phyloP scores from a whole-genome alignment of 2,113 vertebrate species.

The Austrofundulus limnaeus region DNA sequence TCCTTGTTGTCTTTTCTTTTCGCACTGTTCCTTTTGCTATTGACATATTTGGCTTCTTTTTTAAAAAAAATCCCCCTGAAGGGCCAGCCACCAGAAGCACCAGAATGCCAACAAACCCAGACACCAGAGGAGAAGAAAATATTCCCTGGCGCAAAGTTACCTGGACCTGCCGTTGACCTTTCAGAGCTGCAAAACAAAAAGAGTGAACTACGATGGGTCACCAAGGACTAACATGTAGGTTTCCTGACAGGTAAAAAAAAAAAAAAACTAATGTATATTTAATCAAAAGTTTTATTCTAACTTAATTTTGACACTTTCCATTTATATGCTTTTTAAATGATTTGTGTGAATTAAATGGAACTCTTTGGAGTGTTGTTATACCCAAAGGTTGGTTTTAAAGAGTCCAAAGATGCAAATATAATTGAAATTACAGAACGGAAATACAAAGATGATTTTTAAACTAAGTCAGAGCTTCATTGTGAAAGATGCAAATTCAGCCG shows the following conservation, averaged over 20 bases:
- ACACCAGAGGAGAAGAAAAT: conserved; percentile 86
- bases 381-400: neutral
- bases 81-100: conserved; percentile 44
- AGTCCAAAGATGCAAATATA: conserved; percentile 38
- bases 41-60: neutral
- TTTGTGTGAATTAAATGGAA: too few species aligned
- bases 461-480: neutral
- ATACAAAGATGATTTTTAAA: neutral
- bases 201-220: conserved; percentile 87
- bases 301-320: too few species aligned
- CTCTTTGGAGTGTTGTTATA: too few species aligned
- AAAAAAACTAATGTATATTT: too few species aligned
- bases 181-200: conserved; percentile 96
- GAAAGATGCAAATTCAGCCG: conserved; percentile 39
- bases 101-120: conserved; percentile 31
- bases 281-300: too few species aligned
- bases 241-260: neutral
- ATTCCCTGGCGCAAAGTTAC: conserved; percentile 89
- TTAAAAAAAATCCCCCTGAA: too few species aligned
- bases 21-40: too few species aligned
- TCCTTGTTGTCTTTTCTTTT: too few species aligned
- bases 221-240: conserved; percentile 74
- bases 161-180: conserved; percentile 90
- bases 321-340: too few species aligned
- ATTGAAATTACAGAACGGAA: conserved; percentile 26